Evolutionary conservation across 2,888 invertebrate genomes (phyloP), one percentile per base, ranked within the genome.

Genomic region (Drosophila affinis): DNA sequence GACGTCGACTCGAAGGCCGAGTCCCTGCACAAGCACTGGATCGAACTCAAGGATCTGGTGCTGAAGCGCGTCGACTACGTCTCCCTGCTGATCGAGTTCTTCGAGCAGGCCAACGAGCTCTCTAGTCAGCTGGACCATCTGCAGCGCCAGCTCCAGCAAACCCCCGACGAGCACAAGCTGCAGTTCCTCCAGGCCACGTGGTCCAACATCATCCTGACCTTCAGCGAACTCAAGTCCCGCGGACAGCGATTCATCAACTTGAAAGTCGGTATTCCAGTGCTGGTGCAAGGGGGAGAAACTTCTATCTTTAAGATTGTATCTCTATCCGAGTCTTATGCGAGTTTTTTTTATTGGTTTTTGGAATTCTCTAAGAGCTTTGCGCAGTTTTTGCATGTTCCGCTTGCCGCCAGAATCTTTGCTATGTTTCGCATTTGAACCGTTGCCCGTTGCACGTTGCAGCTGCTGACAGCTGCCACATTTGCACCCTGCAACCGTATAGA

Each of bases 71-170:
- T 96, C 67, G 94, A 95, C 72, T 92, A 96, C 18, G 94, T 95
- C 17, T 93, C 94, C 48, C 91, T 95, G 73, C 96, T 96, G 85
- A 94, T 95, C 48, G 94, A 95, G 77, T 96, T 96, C 92, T 95
- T 96, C 81, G 94, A 94, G 85, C 94, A 94, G 74, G 95, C 95
- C 21, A 94, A 94, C 68, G 94, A 94, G 88, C 93, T 96, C 53
- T 93, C 93, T 70, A 93, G 93, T 68, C 95, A 95, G 88, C 93
- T 96, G 91, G 95, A 95, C 85, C 93, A 93, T 62, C 86, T 96
- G 55, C 95, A 96, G 84, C 92, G 93, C 4, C 93, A 94, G 39
- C 87, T 96, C 48, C 93, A 93, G 78, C 93, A 92, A 54, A 92
- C 92, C 45, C 90, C 92, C 10, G 93, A 94, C 54, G 95, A 95